Evolutionary conservation across 2,888 invertebrate species (phyloP), one percentile per base, ranked within the genome.

Genomic region (Hypena proboscidalis): DNA sequence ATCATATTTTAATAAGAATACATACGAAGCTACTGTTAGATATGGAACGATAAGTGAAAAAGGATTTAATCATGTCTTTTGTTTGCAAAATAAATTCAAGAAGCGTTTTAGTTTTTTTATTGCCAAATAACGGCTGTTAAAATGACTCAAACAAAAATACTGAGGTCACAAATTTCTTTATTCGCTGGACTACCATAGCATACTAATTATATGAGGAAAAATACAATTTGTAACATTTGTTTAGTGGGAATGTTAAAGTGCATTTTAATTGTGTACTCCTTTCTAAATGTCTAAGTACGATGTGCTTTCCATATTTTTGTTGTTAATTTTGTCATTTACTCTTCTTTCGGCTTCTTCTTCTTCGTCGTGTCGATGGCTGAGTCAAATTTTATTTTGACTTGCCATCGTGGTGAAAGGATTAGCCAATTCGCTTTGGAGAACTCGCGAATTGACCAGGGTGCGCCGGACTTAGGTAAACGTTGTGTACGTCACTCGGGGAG

Each of bases 71-170:
- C 61, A 64, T 60, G 67, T 50, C 29, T 63, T 75, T 71, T 65
- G 59, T 59, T 73, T 79, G 70, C 76, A 46, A 59, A 68, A 58
- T 58, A 42, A 54, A 68, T 73, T 46, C 59, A 48, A 66, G 65
- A 65, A 63, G 65, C 60, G 44, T 48, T 67, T 70, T 76, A 74
- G 70, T 71, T 72, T 72, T 74, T 79, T 86, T 85, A 85, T 80
- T 72, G 77, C 75, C 70, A 79, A 75, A 78, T 83, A 82, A 81
- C 83, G 77, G 79, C 73, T 72, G 68, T 75, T 74, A 68, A 71
- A 77, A 75, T 88, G 88, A 88, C 66, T 87, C 87, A 87, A 78
- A 67, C 74, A 74, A 69, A 77, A 77, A 80, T 77, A 67, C 70
- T 56, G 71, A 67, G 75, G 78, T 76, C 74, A 85, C 80, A 79